Evolutionary conservation across 2,797 vertebrate species (phyloP).

Genomic region (Triplophysa bombifrons): DNA sequence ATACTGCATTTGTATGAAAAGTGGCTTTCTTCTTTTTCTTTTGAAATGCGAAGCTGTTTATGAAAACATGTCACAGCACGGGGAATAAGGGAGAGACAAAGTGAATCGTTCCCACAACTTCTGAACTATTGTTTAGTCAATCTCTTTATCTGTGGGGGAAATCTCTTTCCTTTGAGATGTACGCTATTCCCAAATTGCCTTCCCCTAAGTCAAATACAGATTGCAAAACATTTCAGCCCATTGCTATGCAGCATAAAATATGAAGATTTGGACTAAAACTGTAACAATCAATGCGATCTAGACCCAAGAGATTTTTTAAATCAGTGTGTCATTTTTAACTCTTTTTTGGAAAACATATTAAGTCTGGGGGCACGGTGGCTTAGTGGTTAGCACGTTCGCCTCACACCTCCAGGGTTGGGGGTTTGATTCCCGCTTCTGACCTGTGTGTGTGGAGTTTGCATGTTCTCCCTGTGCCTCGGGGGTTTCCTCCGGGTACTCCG

Average conservation of each 20-base stretch:
- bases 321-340: neutral
- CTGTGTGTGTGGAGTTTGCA: no score
- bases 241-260: neutral
- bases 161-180: slow-evolving; percentile 9
- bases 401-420: no score
- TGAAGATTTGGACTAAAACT: neutral
- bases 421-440: no score
- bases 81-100: neutral
- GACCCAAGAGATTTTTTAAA: neutral
- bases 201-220: neutral
- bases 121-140: neutral
- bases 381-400: no score
- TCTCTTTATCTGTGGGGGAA: slow-evolving; percentile 23
- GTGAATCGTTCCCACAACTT: slow-evolving; percentile 1
- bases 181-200: slow-evolving; percentile 12
- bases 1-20: slow-evolving; percentile 6
- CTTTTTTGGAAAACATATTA: neutral
- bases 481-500: no score
- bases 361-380: no score
- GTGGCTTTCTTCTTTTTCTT: neutral
- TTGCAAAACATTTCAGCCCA: neutral
- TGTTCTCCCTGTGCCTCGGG: no score
- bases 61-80: slow-evolving; percentile 4
- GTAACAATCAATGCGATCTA: neutral
- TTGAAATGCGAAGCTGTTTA: neutral